These are phyloP conservation scores for Tarsius wallacei DNA, from an alignment of 2,797 vertebrate species.

Conservation along the genomic window DNA sequence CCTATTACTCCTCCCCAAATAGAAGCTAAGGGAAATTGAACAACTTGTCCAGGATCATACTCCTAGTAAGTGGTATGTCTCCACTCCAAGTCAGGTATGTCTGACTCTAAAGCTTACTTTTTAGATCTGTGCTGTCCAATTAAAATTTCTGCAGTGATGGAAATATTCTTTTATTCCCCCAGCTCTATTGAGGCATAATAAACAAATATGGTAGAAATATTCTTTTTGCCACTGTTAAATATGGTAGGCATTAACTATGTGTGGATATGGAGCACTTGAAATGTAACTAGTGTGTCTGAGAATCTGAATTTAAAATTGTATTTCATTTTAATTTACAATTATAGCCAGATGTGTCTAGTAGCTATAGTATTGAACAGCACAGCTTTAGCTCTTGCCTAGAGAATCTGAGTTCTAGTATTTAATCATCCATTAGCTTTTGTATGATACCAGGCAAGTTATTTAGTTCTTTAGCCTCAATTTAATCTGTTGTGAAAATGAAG, in stretches of 20 bases:
- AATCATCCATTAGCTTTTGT: not conserved
- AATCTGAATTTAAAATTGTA: constrained; percentile 60
- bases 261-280: not conserved
- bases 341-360: constrained; percentile 31
- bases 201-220: constrained; percentile 30
- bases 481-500: constrained; percentile 58
- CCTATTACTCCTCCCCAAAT: not conserved
- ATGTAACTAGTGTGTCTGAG: not conserved
- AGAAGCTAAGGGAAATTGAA: constrained; percentile 39
- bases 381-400: constrained; percentile 52
- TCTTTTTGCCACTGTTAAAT: constrained; percentile 28
- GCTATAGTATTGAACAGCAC: not conserved
- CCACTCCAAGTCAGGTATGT: not conserved
- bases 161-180: not conserved
- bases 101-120: constrained; percentile 52
- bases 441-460: constrained; percentile 15
- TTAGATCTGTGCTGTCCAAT: constrained; percentile 29
- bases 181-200: constrained; percentile 35
- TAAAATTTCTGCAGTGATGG: constrained; percentile 56
- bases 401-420: constrained; percentile 54
- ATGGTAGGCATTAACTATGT: not conserved
- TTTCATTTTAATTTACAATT: constrained; percentile 70
- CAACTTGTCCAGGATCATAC: constrained; percentile 28
- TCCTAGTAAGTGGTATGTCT: not conserved
- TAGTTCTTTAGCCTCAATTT: constrained; percentile 58